Evolutionary conservation across 2,888 invertebrate genomes (phyloP), one percentile per base, ranked within the genome.

Genomic region (Agrilus mali): DNA sequence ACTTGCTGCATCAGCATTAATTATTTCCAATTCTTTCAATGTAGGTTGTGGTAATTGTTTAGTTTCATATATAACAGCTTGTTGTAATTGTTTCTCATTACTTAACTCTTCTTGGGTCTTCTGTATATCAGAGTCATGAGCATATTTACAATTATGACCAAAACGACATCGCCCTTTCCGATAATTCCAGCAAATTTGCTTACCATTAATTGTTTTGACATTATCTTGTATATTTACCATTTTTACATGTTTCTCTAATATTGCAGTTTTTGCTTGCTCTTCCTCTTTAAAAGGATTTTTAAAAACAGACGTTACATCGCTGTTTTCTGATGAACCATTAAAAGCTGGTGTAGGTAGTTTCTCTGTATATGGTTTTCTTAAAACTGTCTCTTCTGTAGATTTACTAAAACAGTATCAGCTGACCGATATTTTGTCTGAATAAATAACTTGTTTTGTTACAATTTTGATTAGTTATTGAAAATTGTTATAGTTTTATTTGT

Each of bases 131-230:
- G 87, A 86, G 58, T 89, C 90, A 64, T 94, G 93, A 1, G 89
- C 90, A 65, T 82, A 94, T 54, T 86, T 86, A 64, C 94, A 94
- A 57, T 86, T 89, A 59, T 88, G 87, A 1, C 93, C 93, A 67
- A 90, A 92, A 40, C 88, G 75, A 63, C 94, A 94, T 27, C 83
- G 75, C 1, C 93, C 92, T 62, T 89, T 90, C 33, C 88, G 74
- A 62, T 90, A 89, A 67, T 89, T 93, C 87, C 89, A 93, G 65
- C 94, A 94, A 47, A 93, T 84, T 62, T 85, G 86, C 57, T 83
- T 86, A 0, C 88, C 89, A 60, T 89, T 89, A 54, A 87, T 86
- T 66, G 80, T 78, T 55, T 79, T 77, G 6, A 60, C 53, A n/a
- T 80, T 77, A 59, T 80, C 78, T 62, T 79, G 78, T 50, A 76